Base-by-base conservation (phyloP, 23 tunicate species). In the Halocynthia aurantium region DNA sequence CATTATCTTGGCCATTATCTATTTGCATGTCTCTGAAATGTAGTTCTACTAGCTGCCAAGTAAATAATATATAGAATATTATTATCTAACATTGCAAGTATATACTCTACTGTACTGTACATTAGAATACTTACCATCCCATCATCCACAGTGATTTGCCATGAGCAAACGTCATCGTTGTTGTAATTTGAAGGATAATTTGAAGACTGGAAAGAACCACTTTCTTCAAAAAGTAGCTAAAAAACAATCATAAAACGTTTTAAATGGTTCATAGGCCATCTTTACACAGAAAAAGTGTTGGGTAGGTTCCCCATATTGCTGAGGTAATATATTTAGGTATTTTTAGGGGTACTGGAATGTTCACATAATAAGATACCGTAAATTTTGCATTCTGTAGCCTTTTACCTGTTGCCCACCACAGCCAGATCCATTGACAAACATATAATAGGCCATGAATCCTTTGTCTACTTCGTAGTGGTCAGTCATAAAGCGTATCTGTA, bases 371-470 rank as follows among this genome's bases (percentile, higher is more conserved):
- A 78, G 9, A 9, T 17, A 6, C 19, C 0, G 53, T 9, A 8
- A 50, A 50, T 12, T 31, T 31, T 31, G 44, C 44, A 31, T 31
- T 31, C 44, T 31, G 44, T 31, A 31, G 44, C 44, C 44, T 31
- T 31, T 51, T 64, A 87, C 94, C 77, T 71, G 80, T 6, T 83
- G 80, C 6, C 94, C 87, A 50, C 87, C 94, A 60, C 94, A 87
- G 7, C 81, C 81, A 0, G 94, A 87, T 52, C 81, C 94, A 53
- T 87, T 87, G 52, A 76, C 77, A 63, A 87, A 87, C 15, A 40
- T 13, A 60, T 87, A 87, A 12, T 10, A 31, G 6, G 94, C 94
- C 55, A 51, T 72, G 80, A 87, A 87, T 31, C 94, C 94, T 10
- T 13, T 52, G 53, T 55, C 76, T 0, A n/a, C 15, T 71, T 82